Base-by-base conservation (phyloP, 92 coral and sea anemone genomes). In the Phenganax stokvisi region DNA sequence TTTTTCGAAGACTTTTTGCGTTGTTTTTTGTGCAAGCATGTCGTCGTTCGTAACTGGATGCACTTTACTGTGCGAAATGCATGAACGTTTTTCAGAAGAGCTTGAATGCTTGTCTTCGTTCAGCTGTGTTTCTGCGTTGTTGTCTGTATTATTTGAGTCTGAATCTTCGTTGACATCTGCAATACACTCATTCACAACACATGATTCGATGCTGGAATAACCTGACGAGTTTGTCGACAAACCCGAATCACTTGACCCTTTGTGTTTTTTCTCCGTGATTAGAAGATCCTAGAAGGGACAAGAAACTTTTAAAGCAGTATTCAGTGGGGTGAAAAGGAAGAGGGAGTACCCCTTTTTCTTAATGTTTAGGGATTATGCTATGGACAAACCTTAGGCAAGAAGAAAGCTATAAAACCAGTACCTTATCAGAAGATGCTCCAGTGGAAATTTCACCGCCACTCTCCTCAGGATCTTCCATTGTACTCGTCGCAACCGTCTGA, bases 61-160 rank as follows among this genome's bases (percentile, higher is more conserved):
- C 16, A 87, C 92, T 81, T 91, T 91, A 71, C 89, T 54, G 25
- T 20, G 25, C 25, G 25, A 20, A 20, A 20, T 20, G 57, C 72
- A 17, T 47, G 65, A 72, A 56, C 15, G 55, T 29, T 54, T 82
- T 75, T 75, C 68, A 5, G 81, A 62, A 15, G 89, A 85, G 78
- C 96, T 88, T 13, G 91, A 66, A 17, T 64, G 70, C 29, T 8
- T 64, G 97, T 87, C 82, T 87, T 89, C 62, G 87, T 90, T 51
- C 92, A 92, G 63, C 87, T 84, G 80, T 86, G 87, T 44, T 82
- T 87, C 86, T 82, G 86, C 13, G 76, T 63, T 11, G 73, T 78
- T 65, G 71, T 85, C 72, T 84, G 86, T 76, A 88, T 96, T 10
- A 85, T 87, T 69, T 88, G 92, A 79, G n/a, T 77, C 79, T 8